Evolutionary conservation across 2,888 invertebrate species (phyloP).

Genomic region (Apamea sordens): DNA sequence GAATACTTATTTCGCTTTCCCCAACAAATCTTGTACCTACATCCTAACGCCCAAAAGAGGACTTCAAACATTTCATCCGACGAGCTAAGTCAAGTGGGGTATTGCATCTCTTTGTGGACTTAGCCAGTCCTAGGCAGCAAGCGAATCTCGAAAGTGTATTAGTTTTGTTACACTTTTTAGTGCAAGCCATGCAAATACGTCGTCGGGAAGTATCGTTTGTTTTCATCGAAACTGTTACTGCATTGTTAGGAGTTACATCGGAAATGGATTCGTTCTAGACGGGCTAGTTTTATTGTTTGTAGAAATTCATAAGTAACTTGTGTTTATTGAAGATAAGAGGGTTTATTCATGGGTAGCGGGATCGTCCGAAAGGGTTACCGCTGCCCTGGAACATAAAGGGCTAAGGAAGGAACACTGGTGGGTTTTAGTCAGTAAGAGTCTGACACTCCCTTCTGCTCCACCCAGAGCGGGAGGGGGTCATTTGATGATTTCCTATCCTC

Average conservation of each 20-base stretch:
- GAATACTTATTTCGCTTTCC: slow-evolving; percentile 3
- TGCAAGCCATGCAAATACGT: slow-evolving; percentile 49
- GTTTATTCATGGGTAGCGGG: too few relatives aligned
- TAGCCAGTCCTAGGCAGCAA: slow-evolving; percentile 28
- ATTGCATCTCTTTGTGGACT: slow-evolving; percentile 61
- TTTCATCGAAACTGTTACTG: not conserved
- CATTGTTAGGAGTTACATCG: slow-evolving; percentile 7
- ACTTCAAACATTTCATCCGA: slow-evolving; percentile 37
- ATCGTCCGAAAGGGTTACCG: too few relatives aligned
- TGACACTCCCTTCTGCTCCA: too few relatives aligned
- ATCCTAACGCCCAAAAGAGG: slow-evolving; percentile 16
- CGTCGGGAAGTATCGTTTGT: slow-evolving; percentile 3
- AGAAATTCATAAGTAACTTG: not conserved
- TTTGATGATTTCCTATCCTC: too few relatives aligned
- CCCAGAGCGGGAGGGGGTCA: too few relatives aligned
- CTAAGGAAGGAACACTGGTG: too few relatives aligned
- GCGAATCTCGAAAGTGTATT: slow-evolving; percentile 56
- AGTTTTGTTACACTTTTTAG: slow-evolving; percentile 43
- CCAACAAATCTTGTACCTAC: slow-evolving; percentile 13
- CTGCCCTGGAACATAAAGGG: too few relatives aligned
- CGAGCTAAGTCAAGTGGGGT: slow-evolving; percentile 47
- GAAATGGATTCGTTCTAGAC: not conserved
- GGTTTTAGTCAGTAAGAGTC: too few relatives aligned
- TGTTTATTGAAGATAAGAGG: not conserved
- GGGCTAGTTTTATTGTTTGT: not conserved